Percentiles rank a stretch among this genome's conserved stretches.
Conservation (phyloP, 2,113 vertebrate genomes). For the Cottus gobio region DNA sequence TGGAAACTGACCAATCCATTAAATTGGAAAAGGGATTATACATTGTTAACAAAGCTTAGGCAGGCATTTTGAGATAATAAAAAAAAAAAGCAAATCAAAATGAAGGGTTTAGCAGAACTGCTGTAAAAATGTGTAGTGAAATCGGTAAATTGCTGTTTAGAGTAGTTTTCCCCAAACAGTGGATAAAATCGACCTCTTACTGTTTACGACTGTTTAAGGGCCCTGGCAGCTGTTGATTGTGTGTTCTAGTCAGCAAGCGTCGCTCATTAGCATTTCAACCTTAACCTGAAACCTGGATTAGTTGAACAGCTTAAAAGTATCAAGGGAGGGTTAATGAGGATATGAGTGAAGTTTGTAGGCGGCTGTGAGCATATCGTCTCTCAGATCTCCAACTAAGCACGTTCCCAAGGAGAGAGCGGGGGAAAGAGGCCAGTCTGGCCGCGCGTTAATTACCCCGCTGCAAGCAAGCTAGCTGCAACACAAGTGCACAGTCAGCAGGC, state of each 20-base stretch:
- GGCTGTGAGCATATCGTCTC: constrained; percentile 66
- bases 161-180: constrained; percentile 10
- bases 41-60: constrained; percentile 57
- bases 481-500: constrained; percentile 80
- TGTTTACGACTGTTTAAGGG: constrained; percentile 49
- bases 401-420: constrained; percentile 58
- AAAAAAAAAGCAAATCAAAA: constrained; percentile 35
- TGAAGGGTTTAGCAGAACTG: constrained; percentile 36
- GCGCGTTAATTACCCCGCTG: constrained; percentile 75
- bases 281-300: constrained; percentile 76
- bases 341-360: constrained; percentile 64
- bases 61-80: constrained; percentile 30
- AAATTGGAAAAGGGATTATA: constrained; percentile 68
- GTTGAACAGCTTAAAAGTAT: constrained; percentile 61
- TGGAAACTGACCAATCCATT: constrained; percentile 65
- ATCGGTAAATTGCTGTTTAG: constrained; percentile 37
- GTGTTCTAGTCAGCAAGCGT: constrained; percentile 48
- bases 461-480: constrained; percentile 69
- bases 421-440: constrained; percentile 67
- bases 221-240: constrained; percentile 48
- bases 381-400: constrained; percentile 74
- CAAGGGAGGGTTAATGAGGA: constrained; percentile 78
- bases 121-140: constrained; percentile 41
- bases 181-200: constrained; percentile 44
- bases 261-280: constrained; percentile 72